A percentile compares a stretch with the other conserved stretches of the same genome.
Conservation (phyloP, 2,797 vertebrate genomes). For the Pogoniulus pusillus region DNA sequence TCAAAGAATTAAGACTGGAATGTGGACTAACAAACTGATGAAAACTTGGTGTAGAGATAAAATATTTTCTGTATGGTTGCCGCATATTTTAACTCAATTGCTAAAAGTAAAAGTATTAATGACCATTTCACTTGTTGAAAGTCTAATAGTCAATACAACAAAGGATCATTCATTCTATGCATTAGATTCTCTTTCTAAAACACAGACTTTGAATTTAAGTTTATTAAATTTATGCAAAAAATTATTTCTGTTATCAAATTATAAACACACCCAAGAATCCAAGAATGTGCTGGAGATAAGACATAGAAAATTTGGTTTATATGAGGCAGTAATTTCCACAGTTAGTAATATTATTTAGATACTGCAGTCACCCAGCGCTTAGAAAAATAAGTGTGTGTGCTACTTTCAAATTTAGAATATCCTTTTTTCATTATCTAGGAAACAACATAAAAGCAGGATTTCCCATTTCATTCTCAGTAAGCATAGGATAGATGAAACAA, state of each 20-base stretch:
- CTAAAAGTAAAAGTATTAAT: not conserved
- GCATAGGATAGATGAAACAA: not conserved
- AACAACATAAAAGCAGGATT: not conserved
- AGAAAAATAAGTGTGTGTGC: not conserved
- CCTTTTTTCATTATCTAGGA: not conserved
- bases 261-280: not conserved
- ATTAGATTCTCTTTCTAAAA: not conserved
- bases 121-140: not conserved
- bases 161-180: not conserved
- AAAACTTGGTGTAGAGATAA: not conserved
- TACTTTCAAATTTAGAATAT: slow-evolving; percentile 1
- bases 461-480: not conserved
- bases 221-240: not conserved
- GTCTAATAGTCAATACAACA: not conserved
- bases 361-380: not conserved
- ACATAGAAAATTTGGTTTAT: not conserved
- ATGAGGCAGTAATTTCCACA: not conserved
- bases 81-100: not conserved
- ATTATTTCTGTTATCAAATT: not conserved
- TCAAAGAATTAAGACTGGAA: not conserved
- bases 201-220: not conserved
- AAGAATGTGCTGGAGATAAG: not conserved
- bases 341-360: not conserved
- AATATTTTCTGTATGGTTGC: not conserved
- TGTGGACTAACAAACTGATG: not conserved